Conservation (phyloP, 2,797 vertebrate species). For the Anisognathus igniventris region DNA sequence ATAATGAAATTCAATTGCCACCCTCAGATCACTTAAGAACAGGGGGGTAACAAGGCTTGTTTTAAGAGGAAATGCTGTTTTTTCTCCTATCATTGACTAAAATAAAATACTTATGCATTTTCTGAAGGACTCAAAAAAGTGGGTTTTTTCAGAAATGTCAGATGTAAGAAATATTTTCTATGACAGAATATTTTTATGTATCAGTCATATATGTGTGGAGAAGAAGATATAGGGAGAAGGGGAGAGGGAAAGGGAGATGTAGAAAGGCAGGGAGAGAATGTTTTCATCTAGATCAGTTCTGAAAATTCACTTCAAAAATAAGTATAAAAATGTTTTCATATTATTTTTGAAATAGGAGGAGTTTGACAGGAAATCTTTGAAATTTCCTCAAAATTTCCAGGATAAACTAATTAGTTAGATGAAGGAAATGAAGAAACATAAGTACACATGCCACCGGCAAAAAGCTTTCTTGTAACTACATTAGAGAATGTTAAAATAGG, state of each 20-base stretch:
- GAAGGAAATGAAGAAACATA: neutral
- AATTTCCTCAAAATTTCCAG: neutral
- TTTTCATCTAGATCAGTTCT: neutral
- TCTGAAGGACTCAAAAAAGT: neutral
- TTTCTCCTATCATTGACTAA: neutral
- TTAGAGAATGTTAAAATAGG: neutral
- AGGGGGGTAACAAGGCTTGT: neutral
- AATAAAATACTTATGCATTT: neutral
- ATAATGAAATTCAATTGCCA: neutral
- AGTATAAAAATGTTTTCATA: neutral
- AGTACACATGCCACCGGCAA: neutral
- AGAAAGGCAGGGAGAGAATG: neutral
- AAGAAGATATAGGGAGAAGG: neutral
- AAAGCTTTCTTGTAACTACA: neutral
- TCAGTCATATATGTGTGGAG: neutral
- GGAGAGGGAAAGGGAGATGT: neutral
- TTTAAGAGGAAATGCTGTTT: neutral
- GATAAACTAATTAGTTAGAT: neutral
- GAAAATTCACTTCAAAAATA: neutral
- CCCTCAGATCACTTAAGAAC: neutral
- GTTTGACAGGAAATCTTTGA: neutral
- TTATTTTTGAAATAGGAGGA: neutral
- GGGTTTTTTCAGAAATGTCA: neutral
- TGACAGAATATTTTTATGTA: neutral
- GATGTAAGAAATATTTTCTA: neutral